phyloP scores from a whole-genome alignment of 1,140 invertebrate species.

The Epicauta chinensis region DNA sequence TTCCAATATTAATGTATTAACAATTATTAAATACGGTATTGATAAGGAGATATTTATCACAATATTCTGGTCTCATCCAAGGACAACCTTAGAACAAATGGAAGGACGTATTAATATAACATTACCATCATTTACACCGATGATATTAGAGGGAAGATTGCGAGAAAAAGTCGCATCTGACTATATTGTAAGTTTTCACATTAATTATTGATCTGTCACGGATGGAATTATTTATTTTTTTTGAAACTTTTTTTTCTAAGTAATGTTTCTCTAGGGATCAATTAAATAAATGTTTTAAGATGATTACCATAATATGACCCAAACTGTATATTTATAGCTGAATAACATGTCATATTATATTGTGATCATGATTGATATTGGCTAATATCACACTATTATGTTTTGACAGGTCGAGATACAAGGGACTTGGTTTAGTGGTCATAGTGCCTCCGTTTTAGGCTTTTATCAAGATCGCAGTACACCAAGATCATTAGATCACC shows the following conservation, averaged over 20 bases:
- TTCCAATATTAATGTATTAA: constrained; percentile 41
- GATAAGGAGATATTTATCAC: constrained; percentile 54
- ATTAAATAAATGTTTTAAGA: constrained; percentile 13
- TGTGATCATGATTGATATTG: constrained; percentile 13
- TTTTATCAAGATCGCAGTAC: constrained; percentile 65
- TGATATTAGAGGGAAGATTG: constrained; percentile 40
- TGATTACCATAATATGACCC: constrained; percentile 18
- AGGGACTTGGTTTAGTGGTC: constrained; percentile 72
- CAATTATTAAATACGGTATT: constrained; percentile 40
- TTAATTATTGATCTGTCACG: constrained; percentile 20
- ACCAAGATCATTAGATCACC: constrained; percentile 52
- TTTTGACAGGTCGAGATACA: constrained; percentile 52
- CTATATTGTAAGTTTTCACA: constrained; percentile 49
- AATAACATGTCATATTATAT: constrained; percentile 20
- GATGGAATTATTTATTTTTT: constrained; percentile 13
- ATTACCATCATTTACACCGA: constrained; percentile 55
- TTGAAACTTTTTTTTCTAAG: constrained; percentile 12
- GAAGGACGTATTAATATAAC: constrained; percentile 56
- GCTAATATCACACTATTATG: constrained; percentile 7
- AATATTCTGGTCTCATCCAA: constrained; percentile 49
- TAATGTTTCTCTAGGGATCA: constrained; percentile 16
- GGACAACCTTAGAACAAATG: constrained; percentile 48
- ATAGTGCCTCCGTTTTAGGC: constrained; percentile 60
- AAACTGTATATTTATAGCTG: constrained; percentile 13
- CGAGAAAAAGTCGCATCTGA: constrained; percentile 48